phyloP scores from a whole-genome alignment of 2,797 vertebrate species.

The Schizopygopsis malacanthus region DNA sequence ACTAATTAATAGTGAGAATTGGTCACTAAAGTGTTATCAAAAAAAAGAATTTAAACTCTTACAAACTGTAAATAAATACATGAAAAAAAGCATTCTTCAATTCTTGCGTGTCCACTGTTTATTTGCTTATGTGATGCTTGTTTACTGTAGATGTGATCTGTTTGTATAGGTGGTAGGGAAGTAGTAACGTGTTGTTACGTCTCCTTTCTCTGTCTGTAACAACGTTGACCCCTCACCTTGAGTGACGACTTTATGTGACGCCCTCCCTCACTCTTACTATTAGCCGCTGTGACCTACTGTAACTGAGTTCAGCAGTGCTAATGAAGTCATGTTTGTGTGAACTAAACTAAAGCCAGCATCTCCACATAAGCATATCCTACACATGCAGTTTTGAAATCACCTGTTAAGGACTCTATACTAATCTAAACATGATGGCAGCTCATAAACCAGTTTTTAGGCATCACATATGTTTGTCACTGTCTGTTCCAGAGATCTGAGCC shows the following conservation, averaged over 20 bases:
- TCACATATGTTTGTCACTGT: slow-evolving; percentile 14
- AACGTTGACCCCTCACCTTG: slow-evolving; percentile 49
- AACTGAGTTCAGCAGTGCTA: neutral
- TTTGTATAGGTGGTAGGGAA: slow-evolving; percentile 36
- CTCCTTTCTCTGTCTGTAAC: slow-evolving; percentile 53
- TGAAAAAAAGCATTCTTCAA: neutral
- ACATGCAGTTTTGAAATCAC: neutral
- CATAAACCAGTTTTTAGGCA: neutral
- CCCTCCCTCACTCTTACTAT: neutral
- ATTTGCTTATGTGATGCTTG: neutral
- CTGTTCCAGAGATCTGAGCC: slow-evolving; percentile 6
- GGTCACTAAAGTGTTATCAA: neutral
- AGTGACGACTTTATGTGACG: slow-evolving; percentile 8
- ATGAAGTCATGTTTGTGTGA: neutral
- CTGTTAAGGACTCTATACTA: no score
- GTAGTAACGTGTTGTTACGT: slow-evolving; percentile 42
- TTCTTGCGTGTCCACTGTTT: slow-evolving; percentile 4
- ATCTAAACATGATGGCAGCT: slow-evolving; percentile 2
- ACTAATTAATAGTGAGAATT: neutral
- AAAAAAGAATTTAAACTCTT: neutral
- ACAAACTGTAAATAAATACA: neutral
- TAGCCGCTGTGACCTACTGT: neutral
- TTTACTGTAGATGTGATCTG: slow-evolving; percentile 21
- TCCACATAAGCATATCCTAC: neutral
- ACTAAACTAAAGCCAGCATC: slow-evolving; percentile 15